Percentiles rank a stretch among this genome's conserved stretches.
These are phyloP conservation scores for Palythoa heliodiscus DNA, from an alignment of 92 coral and sea anemone genomes.

Conservation along the genomic window DNA sequence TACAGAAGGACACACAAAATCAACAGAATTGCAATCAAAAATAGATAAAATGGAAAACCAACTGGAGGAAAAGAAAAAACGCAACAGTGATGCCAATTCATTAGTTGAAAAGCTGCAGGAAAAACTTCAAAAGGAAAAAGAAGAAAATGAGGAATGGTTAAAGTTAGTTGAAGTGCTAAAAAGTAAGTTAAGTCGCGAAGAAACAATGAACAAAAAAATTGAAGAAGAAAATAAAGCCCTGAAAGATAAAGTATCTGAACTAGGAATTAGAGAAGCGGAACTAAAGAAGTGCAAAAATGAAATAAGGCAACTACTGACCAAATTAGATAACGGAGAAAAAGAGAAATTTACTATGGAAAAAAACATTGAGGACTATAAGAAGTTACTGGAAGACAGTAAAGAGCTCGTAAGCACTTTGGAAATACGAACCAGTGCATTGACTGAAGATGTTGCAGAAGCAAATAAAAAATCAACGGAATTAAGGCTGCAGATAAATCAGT, in stretches of 20 bases:
- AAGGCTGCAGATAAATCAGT: constrained; percentile 65
- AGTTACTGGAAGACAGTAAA: constrained; percentile 74
- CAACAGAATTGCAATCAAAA: constrained; percentile 65
- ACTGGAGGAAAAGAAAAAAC: constrained; percentile 62
- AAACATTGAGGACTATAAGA: constrained; percentile 60
- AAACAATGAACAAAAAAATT: constrained; percentile 44
- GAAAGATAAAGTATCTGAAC: constrained; percentile 35
- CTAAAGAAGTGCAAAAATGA: constrained; percentile 55
- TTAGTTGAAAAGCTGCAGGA: constrained; percentile 61
- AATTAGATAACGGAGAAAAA: constrained; percentile 61
- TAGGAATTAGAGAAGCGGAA: constrained; percentile 50
- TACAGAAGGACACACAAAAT: constrained; percentile 60
- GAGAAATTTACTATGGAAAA: constrained; percentile 65
- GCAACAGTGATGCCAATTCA: constrained; percentile 51
- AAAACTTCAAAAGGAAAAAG: constrained; percentile 50
- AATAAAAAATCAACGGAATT: constrained; percentile 63
- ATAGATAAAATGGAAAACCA: constrained; percentile 64
- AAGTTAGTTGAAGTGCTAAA: constrained; percentile 59
- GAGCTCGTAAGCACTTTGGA: constrained; percentile 74
- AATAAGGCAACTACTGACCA: constrained; percentile 58
- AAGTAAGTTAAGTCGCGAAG: constrained; percentile 63
- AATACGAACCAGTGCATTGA: constrained; percentile 67
- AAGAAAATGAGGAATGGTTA: constrained; percentile 65
- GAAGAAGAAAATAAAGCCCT: constrained; percentile 35
- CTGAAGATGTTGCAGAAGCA: constrained; percentile 69